phyloP scores from a whole-genome alignment of 1,140 invertebrate genomes.

The Whitmania pigra region DNA sequence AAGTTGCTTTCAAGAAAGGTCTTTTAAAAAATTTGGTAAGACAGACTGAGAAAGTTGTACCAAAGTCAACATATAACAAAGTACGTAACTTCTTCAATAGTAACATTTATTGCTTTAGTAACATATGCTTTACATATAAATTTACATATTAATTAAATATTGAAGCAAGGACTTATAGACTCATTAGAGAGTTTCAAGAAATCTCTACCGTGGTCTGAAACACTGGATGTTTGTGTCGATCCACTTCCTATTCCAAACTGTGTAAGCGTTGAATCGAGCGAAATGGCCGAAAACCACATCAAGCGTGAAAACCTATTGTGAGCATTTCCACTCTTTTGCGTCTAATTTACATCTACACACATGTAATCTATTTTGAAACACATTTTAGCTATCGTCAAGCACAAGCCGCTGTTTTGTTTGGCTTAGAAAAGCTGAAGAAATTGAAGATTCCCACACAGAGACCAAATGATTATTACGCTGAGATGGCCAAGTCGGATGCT shows the following conservation, averaged over 20 bases:
- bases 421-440: conserved; percentile 59
- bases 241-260: conserved; percentile 62
- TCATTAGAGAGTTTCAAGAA: conserved; percentile 14
- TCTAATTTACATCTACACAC: too few species aligned
- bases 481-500: conserved; percentile 93
- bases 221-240: conserved; percentile 60
- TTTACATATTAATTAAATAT: background rate
- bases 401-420: conserved; percentile 68
- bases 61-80: conserved; percentile 4
- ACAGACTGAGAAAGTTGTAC: background rate
- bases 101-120: too few species aligned
- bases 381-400: conserved; percentile 65
- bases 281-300: conserved; percentile 82
- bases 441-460: conserved; percentile 63
- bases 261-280: conserved; percentile 48
- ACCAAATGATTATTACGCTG: conserved; percentile 92
- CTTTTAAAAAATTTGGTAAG: conserved; percentile 9
- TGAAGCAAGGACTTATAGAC: conserved; percentile 14
- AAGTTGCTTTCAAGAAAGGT: conserved; percentile 20
- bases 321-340: conserved; percentile 22
- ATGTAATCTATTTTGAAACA: too few species aligned
- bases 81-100: background rate
- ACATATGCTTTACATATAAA: too few species aligned
- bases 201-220: conserved; percentile 58
- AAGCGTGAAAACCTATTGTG: conserved; percentile 72